These are phyloP conservation scores for Saxicola maurus DNA, from an alignment of 2,797 vertebrate genomes.

Conservation along the genomic window DNA sequence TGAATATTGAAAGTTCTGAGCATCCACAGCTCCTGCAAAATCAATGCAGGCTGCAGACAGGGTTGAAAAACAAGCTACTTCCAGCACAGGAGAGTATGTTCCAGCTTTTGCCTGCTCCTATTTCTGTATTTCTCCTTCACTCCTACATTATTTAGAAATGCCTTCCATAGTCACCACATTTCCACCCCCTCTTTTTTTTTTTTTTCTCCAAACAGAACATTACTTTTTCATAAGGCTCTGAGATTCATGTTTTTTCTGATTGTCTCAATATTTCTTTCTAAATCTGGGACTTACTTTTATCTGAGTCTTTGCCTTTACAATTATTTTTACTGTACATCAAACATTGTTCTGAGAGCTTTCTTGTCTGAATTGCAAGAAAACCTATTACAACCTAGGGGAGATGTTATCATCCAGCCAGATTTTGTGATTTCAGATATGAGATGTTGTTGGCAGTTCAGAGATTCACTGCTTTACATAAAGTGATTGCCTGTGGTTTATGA, in stretches of 20 bases:
- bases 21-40: background rate
- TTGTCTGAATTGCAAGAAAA: background rate
- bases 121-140: conserved; percentile 4
- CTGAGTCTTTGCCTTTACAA: conserved; percentile 7
- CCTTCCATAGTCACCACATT: background rate
- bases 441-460: background rate
- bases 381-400: background rate
- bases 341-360: background rate
- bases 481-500: background rate
- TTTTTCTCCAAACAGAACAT: background rate
- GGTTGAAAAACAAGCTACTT: background rate
- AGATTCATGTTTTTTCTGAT: background rate
- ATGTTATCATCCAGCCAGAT: background rate
- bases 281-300: background rate
- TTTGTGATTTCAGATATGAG: background rate
- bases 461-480: background rate
- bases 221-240: conserved; percentile 6
- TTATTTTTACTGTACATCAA: conserved; percentile 27
- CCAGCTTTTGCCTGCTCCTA: background rate
- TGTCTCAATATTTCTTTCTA: conserved; percentile 11
- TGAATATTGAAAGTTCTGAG: background rate
- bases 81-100: background rate
- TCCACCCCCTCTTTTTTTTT: background rate
- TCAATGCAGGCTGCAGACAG: background rate
- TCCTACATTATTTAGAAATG: background rate